Conservation (phyloP, 2,797 vertebrate species). For the Anabacerthia variegaticeps region DNA sequence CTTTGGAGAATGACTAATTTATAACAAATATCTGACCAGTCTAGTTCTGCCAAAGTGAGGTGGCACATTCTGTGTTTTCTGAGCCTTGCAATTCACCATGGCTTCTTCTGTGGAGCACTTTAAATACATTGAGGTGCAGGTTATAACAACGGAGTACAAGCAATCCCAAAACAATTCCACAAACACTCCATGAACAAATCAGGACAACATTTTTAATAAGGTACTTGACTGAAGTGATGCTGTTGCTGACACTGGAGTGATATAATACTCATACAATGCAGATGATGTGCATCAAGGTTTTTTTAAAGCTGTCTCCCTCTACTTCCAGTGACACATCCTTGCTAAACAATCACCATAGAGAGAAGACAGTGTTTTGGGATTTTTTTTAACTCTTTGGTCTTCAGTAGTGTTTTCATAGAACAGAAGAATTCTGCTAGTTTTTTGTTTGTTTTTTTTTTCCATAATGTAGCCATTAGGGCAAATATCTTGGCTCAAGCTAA, state of each 20-base stretch:
- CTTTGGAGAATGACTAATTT: not conserved
- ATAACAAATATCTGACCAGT: not conserved
- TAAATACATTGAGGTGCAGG: not conserved
- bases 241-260: not conserved
- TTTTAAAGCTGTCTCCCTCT: not conserved
- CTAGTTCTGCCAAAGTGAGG: not conserved
- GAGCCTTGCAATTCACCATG: not conserved
- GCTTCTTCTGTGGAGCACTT: not conserved
- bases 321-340: not conserved
- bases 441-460: not conserved
- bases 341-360: not conserved
- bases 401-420: conserved; percentile 6
- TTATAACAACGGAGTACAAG: not conserved
- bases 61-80: not conserved
- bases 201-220: not conserved
- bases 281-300: not conserved
- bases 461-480: conserved; percentile 14
- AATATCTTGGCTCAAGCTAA: conserved; percentile 37
- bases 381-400: not conserved
- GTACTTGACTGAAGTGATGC: not conserved
- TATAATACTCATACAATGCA: not conserved
- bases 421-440: not conserved
- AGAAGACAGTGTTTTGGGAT: not conserved
- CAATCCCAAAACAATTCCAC: not conserved
- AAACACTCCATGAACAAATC: not conserved